Conservation (phyloP, 2,888 invertebrate genomes). For the Syritta pipiens region DNA sequence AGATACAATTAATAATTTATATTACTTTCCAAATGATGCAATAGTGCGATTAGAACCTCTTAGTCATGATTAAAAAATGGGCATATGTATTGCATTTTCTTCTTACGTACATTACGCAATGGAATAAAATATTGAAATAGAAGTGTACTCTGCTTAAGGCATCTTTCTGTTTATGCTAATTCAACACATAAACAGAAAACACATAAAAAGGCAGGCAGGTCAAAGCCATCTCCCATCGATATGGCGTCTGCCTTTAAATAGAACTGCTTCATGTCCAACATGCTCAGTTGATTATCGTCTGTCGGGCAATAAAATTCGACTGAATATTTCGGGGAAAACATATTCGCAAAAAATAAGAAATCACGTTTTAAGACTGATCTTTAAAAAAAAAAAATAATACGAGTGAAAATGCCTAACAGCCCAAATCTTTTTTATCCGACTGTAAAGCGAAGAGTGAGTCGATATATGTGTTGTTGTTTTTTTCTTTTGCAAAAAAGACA, state of each 20-base stretch:
- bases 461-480: neutral
- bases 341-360: slow-evolving; percentile 2
- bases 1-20: no score
- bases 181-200: slow-evolving; percentile 28
- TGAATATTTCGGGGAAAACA: slow-evolving; percentile 8
- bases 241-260: slow-evolving; percentile 36
- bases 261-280: slow-evolving; percentile 12
- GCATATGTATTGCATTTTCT: neutral
- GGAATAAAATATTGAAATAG: neutral
- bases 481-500: neutral
- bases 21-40: no score
- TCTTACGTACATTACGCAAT: neutral
- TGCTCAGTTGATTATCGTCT: slow-evolving; percentile 43
- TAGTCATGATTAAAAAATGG: no score
- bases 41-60: no score
- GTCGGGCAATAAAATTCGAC: slow-evolving; percentile 14
- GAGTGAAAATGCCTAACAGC: slow-evolving; percentile 47
- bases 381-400: neutral
- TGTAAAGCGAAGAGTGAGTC: slow-evolving; percentile 55
- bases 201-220: slow-evolving; percentile 17
- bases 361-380: neutral
- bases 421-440: slow-evolving; percentile 37
- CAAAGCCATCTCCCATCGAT: slow-evolving; percentile 38
- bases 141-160: slow-evolving; percentile 15
- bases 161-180: slow-evolving; percentile 35